These are phyloP conservation scores for Hyalella azteca DNA, from an alignment of 2,888 invertebrate species.

Conservation along the genomic window DNA sequence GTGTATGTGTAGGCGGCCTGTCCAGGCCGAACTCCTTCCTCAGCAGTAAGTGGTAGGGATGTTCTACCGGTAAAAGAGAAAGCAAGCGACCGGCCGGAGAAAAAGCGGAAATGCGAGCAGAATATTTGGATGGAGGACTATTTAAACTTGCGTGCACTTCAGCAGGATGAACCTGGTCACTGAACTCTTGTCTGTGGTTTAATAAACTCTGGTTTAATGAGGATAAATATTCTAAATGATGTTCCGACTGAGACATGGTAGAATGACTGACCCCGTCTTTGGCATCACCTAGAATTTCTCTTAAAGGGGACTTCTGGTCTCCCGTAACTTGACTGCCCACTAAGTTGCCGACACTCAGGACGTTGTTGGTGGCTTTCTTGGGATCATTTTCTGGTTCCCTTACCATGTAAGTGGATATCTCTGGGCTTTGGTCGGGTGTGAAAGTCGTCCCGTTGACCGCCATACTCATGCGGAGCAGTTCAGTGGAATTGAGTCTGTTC, in stretches of 20 bases:
- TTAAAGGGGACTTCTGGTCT: background rate
- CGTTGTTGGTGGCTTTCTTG: background rate
- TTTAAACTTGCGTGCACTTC: background rate
- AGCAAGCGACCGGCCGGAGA: background rate
- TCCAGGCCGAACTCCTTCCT: conserved; percentile 8
- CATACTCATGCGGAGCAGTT: background rate
- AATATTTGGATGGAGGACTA: background rate
- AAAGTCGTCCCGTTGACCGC: background rate
- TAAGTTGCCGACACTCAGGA: background rate
- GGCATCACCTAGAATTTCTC: background rate
- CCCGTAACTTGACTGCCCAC: background rate
- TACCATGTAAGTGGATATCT: background rate
- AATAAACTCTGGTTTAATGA: background rate
- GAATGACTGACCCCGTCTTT: background rate
- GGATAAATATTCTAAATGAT: too few relatives aligned
- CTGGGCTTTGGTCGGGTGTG: background rate
- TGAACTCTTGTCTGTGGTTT: background rate
- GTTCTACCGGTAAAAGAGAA: background rate
- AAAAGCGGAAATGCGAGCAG: conserved; percentile 14
- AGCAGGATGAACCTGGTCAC: background rate
- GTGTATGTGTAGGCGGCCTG: background rate
- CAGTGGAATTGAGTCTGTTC: conserved; percentile 17
- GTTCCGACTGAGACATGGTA: background rate
- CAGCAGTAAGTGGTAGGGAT: background rate
- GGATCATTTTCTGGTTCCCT: background rate